Evolutionary conservation across 35 echinoderm and acorn worm species (phyloP), one percentile per base, ranked within the genome.

Genomic region (Ophiothrix spiculata): DNA sequence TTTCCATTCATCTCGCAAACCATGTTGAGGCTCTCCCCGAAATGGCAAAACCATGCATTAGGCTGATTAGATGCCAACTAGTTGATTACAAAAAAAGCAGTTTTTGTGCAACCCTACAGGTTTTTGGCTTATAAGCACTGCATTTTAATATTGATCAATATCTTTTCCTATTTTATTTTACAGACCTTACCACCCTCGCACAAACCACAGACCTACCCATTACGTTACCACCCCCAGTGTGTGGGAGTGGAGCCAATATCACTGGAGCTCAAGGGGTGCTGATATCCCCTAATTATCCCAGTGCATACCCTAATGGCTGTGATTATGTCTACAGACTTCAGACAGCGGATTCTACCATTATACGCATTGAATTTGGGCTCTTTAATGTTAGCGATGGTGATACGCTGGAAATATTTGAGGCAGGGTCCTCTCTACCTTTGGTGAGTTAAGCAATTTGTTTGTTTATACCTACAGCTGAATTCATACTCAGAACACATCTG

Each of bases 361-460:
- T 89, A n/a, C 36, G 79, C 32, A 37, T 89, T 29, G n/a, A 54
- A 28, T 83, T 89, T 73, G 80, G 39, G 0, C 31, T 38, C 12
- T 83, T 89, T 63, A 78, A 89, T 83, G 60, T 89, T 39, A 74
- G 79, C 32, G 79, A 82, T 39, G 87, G 80, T 16, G 87, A 83
- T 78, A 64, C 37, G 60, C 74, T 74, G 8, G 60, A 42, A 31
- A 41, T 89, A 32, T 64, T 38, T 39, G 64, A 49, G 0, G 23
- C 56, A 29, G 36, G 46, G 12, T 31, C 81, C 19, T 28, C 21
- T 19, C 32, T 41, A 15, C 35, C 56, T 29, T 69, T 80, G 87
- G 87, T 89, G 41, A 31, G 46, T 46, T 25, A n/a, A n/a, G n/a
- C n/a, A n/a, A n/a, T n/a, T n/a, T n/a, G n/a, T n/a, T n/a, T n/a